Base-by-base conservation (phyloP, 2,888 invertebrate genomes). In the Melieria omissa region DNA sequence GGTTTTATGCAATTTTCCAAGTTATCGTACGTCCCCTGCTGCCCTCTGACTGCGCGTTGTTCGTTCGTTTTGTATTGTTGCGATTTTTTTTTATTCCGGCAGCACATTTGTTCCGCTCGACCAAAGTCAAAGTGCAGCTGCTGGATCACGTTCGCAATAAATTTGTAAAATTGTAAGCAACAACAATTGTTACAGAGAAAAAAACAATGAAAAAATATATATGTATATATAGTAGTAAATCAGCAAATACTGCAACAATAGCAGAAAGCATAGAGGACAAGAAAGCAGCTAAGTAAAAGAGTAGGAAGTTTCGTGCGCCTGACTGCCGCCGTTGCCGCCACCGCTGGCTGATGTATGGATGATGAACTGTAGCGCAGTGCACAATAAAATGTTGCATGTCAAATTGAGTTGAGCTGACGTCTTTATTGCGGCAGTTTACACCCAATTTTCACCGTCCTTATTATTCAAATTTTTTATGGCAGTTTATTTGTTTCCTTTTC, bases 51-150 rank as follows among this genome's bases (percentile, higher is more conserved):
- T 42, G 49, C 16, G 47, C 5, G 6, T 10, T 55, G 54, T 52
- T n/a, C n/a, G 29, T 44, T 64, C 47, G 7, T 49, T 7, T 63
- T 55, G 55, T 55, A 8, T 5, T 57, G 29, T 29, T 57, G 29
- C 41, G 3, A 41, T 57, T 29, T 54, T 66, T 16, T 66, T 9
- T 12, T 41, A 9, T 10, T 14, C 64, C 54, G 41, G 9, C 9
- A n/a, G 29, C 12, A 46, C 12, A 29, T 47, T 61, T 62, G 61
- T 29, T 44, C 46, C 45, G 41, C 58, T 65, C 47, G 67, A 63
- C 66, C 73, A 68, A 68, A 73, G 70, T 65, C 68, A 73, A 67
- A 67, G 49, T 65, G 61, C 70, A 65, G 68, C 57, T 71, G 47
- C 68, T 63, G 63, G 66, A 70, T 57, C 73, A 73, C 73, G 70